A percentile compares a stretch with the other conserved stretches of the same genome.
These are phyloP conservation scores for Brachystomella parvula DNA, from an alignment of 1,140 invertebrate species.

Conservation along the genomic window DNA sequence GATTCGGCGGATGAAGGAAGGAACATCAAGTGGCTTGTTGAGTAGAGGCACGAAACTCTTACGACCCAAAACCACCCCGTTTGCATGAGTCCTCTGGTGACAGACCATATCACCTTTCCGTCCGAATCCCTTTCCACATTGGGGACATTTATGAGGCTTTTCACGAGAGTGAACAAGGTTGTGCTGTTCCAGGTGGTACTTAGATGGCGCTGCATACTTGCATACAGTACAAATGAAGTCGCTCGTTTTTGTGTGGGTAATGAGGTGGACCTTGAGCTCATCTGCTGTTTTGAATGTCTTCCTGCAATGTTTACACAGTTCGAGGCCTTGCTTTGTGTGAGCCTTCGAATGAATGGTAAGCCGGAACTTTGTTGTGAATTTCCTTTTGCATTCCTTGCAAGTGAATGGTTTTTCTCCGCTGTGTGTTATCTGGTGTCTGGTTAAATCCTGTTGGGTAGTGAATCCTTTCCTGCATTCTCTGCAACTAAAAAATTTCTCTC, in stretches of 20 bases:
- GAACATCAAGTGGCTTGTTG: too few relatives aligned
- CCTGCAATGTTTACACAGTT: neutral
- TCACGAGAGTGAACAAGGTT: neutral
- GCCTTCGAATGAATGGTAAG: neutral
- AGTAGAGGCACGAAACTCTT: too few relatives aligned
- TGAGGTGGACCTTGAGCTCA: neutral
- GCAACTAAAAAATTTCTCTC: neutral
- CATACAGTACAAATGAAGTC: neutral
- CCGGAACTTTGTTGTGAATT: neutral
- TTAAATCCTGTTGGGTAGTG: neutral
- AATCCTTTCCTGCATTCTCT: neutral
- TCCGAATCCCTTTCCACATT: neutral
- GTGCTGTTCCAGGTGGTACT: neutral
- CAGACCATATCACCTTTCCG: too few relatives aligned
- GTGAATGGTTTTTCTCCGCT: neutral
- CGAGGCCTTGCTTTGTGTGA: neutral
- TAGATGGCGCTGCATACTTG: neutral
- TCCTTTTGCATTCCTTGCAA: neutral
- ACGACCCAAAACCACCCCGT: too few relatives aligned
- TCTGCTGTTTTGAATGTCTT: neutral
- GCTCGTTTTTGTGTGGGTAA: neutral
- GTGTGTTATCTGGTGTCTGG: neutral
- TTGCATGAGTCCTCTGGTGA: too few relatives aligned
- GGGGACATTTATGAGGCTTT: neutral
- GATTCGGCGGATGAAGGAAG: too few relatives aligned